phyloP scores from a whole-genome alignment of 2,888 invertebrate genomes.

The Odontomyia ornata region DNA sequence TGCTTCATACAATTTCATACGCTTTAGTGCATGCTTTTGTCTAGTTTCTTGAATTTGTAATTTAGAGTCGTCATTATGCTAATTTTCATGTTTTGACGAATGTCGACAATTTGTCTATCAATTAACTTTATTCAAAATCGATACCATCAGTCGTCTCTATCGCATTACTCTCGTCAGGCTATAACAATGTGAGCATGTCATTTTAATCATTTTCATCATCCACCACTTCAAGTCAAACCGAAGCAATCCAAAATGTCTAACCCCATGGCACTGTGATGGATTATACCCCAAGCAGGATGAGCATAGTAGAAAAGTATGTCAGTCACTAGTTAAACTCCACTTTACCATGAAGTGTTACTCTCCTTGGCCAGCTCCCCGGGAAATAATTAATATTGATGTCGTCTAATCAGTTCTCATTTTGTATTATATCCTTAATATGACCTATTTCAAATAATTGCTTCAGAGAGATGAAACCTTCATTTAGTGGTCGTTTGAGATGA shows the following conservation, averaged over 20 bases:
- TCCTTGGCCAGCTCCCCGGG: neutral
- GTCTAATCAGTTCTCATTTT: slow-evolving; percentile 28
- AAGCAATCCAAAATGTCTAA: slow-evolving; percentile 12
- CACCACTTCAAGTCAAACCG: slow-evolving; percentile 10
- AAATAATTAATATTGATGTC: slow-evolving; percentile 39
- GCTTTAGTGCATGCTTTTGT: too few species aligned
- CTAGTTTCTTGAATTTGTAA: too few species aligned
- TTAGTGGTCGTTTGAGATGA: neutral
- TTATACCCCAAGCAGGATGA: neutral
- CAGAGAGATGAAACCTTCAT: neutral
- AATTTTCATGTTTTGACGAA: too few species aligned
- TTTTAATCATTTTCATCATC: neutral
- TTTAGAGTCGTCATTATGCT: too few species aligned
- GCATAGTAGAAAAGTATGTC: neutral
- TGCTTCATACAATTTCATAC: too few species aligned
- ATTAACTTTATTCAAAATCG: too few species aligned
- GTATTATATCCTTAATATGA: slow-evolving; percentile 25
- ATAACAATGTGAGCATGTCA: too few species aligned
- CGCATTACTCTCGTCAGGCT: too few species aligned
- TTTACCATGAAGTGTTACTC: too few species aligned
- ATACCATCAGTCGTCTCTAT: too few species aligned
- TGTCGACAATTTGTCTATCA: too few species aligned
- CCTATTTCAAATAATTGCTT: slow-evolving; percentile 23
- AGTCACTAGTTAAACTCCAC: slow-evolving; percentile 17
- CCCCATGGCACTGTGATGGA: slow-evolving; percentile 28